Percentiles rank a stretch among this genome's conserved stretches.
These are phyloP conservation scores for Dallia pectoralis DNA, from an alignment of 2,797 vertebrate species.

Conservation along the genomic window DNA sequence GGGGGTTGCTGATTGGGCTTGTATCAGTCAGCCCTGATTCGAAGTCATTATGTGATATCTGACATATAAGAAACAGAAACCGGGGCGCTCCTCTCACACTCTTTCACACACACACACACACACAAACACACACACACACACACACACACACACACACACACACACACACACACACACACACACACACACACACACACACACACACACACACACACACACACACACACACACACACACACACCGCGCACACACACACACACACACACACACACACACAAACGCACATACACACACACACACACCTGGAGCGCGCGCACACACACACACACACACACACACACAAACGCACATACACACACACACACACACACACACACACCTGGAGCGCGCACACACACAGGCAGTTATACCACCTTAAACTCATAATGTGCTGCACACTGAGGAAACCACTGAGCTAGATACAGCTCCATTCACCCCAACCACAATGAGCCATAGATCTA, in stretches of 20 bases:
- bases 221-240: slow-evolving; percentile 15
- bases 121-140: slow-evolving; percentile 13
- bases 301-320: slow-evolving; percentile 11
- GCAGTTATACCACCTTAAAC: slow-evolving; percentile 26
- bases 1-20: not conserved
- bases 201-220: slow-evolving; percentile 23
- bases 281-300: slow-evolving; percentile 18
- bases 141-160: slow-evolving; percentile 22
- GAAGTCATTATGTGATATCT: not conserved
- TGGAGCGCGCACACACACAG: slow-evolving; percentile 37
- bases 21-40: not conserved
- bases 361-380: slow-evolving; percentile 15
- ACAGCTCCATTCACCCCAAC: slow-evolving; percentile 33
- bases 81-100: not conserved
- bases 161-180: slow-evolving; percentile 32
- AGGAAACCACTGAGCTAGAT: slow-evolving; percentile 52
- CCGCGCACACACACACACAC: slow-evolving; percentile 37
- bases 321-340: not conserved
- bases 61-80: not conserved
- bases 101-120: not conserved
- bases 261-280: slow-evolving; percentile 5
- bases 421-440: slow-evolving; percentile 33
- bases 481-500: slow-evolving; percentile 29
- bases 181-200: slow-evolving; percentile 21
- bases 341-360: slow-evolving; percentile 23